A percentile compares a stretch with the other conserved stretches of the same genome.
These are phyloP conservation scores for Aurelia sp. DNA, from an alignment of 30 jellyfish, hydroid and myxozoan genomes.

Conservation along the genomic window DNA sequence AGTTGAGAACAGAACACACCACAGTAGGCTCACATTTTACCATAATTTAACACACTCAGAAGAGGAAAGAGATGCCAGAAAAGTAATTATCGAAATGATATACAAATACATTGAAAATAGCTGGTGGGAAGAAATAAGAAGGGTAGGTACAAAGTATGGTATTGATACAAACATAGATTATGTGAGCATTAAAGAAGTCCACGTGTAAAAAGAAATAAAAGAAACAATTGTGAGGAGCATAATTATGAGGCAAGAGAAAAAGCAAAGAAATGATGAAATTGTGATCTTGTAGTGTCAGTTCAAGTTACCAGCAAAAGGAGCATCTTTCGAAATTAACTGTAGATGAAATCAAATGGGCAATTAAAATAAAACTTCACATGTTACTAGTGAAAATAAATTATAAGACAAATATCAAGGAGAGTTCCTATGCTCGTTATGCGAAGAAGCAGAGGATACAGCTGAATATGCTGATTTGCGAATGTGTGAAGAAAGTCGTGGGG, in stretches of 20 bases:
- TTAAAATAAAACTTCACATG: not conserved
- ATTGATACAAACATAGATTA: not conserved
- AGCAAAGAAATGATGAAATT: not conserved
- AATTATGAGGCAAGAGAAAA: not conserved
- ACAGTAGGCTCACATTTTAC: not conserved
- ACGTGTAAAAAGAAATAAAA: slow-evolving; percentile 8
- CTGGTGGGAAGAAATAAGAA: slow-evolving; percentile 9
- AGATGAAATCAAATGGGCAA: not conserved
- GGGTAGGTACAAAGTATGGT: slow-evolving; percentile 2
- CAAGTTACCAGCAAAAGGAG: not conserved
- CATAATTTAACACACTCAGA: slow-evolving; percentile 8
- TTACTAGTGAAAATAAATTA: not conserved
- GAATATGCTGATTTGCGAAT: not conserved
- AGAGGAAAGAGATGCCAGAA: slow-evolving; percentile 9
- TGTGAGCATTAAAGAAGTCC: slow-evolving; percentile 4
- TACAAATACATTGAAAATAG: not conserved
- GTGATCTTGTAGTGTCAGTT: not conserved
- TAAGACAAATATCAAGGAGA: no score
- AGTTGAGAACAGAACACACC: no score
- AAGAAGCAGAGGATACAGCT: not conserved
- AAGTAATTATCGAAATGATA: not conserved
- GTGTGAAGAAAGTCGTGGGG: slow-evolving; percentile 2
- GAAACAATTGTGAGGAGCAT: not conserved
- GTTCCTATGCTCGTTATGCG: not conserved
- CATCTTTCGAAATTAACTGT: not conserved